Conservation (phyloP, 2,888 invertebrate species). For the Branchinecta sandiegonensis region DNA sequence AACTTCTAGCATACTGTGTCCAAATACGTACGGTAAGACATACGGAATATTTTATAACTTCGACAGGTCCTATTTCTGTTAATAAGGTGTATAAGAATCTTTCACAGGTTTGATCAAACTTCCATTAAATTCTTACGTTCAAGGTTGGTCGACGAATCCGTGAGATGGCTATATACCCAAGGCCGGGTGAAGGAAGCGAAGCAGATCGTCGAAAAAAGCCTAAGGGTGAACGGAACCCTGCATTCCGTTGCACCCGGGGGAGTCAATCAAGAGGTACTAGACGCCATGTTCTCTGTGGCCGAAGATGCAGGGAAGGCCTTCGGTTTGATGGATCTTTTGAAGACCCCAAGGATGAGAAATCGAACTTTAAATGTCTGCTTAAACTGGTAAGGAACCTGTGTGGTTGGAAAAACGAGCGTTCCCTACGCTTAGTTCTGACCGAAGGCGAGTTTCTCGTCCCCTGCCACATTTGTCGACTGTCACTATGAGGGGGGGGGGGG, state of each 20-base stretch:
- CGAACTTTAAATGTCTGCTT: neutral
- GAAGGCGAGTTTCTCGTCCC: no score
- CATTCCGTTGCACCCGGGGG: conserved; percentile 35
- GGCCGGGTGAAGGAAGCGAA: conserved; percentile 57
- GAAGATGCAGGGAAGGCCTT: neutral
- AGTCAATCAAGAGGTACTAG: neutral
- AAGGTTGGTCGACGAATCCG: conserved; percentile 77
- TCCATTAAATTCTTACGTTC: no score
- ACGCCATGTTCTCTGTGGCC: neutral
- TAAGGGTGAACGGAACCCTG: conserved; percentile 51
- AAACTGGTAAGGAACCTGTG: neutral
- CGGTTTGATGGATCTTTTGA: conserved; percentile 9
- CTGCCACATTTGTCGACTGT: no score
- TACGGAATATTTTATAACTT: no score
- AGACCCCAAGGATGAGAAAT: neutral
- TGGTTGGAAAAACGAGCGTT: no score
- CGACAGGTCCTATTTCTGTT: no score
- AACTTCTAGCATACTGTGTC: no score
- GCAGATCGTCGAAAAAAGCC: conserved; percentile 54
- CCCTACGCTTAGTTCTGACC: no score
- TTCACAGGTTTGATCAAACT: no score
- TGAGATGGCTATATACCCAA: conserved; percentile 73
- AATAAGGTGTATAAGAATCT: no score
- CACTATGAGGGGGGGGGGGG: no score
- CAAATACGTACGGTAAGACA: no score